Evolutionary conservation across 2,797 vertebrate genomes (phyloP), one percentile per base, ranked within the genome.

Genomic region (Pipistrellus kuhlii): DNA sequence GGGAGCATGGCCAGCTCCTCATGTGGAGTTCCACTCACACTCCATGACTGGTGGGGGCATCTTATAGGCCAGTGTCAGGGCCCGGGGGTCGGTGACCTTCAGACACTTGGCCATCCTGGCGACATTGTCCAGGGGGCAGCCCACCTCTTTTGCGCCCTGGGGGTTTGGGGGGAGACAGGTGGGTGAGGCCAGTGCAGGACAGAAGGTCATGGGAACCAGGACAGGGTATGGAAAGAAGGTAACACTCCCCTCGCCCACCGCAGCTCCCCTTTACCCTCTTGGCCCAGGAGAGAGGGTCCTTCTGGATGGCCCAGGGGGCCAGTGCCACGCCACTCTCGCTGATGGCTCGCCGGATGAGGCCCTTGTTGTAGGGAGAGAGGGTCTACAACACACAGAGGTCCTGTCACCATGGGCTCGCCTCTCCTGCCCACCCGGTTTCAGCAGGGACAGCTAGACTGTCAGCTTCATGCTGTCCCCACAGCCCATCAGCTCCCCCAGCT

Each of bases 271-370:
- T 91, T 98, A 99, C 99, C 98, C 97, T 94, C 83, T 98, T 98
- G 76, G 99, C 98, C 94, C 97, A 97, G 59, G 2, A 46, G 5
- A 99, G 98, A 0, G 99, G 99, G 57, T 99, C 97, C 76, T 7
- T 98, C 98, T 99, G 99, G 96, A 99, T 64, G 14, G 94, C 99
- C 99, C 99, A 99, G 38, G 99, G 97, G 95, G 98, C 98, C 12
- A 99, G 48, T 0, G 98, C 98, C 0, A 99, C 98, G 0, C 99
- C 99, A 0, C 99, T 99, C 98, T 99, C 99, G 91, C 99, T 99
- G 97, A 99, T 99, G 95, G 99, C 99, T 97, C 99, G 98, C 91
- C 96, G 99, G 97, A 99, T 95, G 85, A 99, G 84, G 3, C 99
- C 99, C 93, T 98, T 99, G 97, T 99, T 99, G 97, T 99, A 97